phyloP scores from a whole-genome alignment of 2,113 vertebrate genomes.

The Grammomys dolichurus region DNA sequence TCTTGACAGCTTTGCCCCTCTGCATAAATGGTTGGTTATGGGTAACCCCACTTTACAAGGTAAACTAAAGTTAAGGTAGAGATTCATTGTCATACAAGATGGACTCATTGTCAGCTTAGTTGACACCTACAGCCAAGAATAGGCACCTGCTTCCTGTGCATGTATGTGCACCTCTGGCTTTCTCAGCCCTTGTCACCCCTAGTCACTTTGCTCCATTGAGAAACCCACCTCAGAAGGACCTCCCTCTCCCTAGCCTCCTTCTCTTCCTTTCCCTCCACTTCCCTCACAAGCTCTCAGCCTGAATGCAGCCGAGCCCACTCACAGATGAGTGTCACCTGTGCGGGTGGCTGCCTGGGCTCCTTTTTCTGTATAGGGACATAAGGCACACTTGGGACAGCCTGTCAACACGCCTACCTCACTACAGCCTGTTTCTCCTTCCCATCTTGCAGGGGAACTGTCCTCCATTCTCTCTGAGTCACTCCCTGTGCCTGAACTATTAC shows the following conservation, averaged over 20 bases:
- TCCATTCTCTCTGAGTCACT: neutral
- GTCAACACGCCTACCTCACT: too few relatives aligned
- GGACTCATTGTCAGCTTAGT: neutral
- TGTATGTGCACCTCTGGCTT: neutral
- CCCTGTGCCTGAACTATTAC: neutral
- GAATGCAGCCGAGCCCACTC: neutral
- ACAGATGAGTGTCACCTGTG: neutral
- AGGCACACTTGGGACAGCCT: neutral
- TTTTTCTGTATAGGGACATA: neutral
- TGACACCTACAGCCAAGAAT: too few relatives aligned
- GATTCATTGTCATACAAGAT: too few relatives aligned
- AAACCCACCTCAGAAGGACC: neutral
- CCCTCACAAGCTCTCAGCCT: neutral
- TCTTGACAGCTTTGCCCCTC: neutral
- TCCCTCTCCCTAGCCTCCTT: neutral
- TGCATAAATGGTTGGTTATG: neutral
- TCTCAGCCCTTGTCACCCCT: neutral
- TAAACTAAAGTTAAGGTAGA: neutral
- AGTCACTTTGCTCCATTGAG: neutral
- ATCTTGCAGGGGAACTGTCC: neutral
- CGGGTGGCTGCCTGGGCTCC: neutral
- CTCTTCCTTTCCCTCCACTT: neutral
- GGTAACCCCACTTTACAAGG: neutral
- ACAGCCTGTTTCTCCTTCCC: neutral
- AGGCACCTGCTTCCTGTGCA: neutral